These are phyloP conservation scores for Rhea pennata DNA, from an alignment of 2,113 vertebrate genomes.

Conservation along the genomic window DNA sequence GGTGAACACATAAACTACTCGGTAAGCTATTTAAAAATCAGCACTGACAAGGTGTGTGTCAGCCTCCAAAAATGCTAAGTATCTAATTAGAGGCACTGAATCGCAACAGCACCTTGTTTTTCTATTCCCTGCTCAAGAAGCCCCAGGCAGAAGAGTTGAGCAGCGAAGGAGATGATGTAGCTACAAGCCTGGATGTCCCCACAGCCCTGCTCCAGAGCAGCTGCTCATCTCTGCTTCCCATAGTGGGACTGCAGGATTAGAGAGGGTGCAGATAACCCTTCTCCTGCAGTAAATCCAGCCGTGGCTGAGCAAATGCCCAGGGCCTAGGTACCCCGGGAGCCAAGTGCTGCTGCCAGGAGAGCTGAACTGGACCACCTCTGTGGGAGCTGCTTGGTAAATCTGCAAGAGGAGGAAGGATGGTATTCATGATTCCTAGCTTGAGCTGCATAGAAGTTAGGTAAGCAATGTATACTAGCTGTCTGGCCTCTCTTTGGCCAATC, in stretches of 20 bases:
- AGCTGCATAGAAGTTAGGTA: neutral
- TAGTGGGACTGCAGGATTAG: accelerated
- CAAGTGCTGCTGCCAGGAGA: neutral
- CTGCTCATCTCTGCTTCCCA: neutral
- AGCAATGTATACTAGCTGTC: neutral
- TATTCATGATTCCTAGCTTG: neutral
- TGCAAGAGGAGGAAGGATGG: neutral
- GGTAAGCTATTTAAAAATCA: neutral
- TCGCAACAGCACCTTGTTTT: neutral
- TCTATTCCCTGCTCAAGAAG: neutral
- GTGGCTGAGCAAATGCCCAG: neutral
- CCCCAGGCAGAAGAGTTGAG: neutral
- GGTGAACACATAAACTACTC: neutral
- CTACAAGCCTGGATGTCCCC: neutral
- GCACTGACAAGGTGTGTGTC: neutral
- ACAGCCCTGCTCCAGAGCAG: neutral
- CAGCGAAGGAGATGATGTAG: neutral
- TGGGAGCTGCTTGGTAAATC: neutral
- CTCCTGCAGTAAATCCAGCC: neutral
- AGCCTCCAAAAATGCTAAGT: constrained; percentile 1
- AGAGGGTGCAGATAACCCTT: neutral
- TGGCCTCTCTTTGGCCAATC: neutral
- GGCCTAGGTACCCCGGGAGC: neutral
- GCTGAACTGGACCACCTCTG: neutral
- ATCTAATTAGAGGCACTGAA: neutral